A percentile compares a stretch with the other conserved stretches of the same genome.
phyloP scores from a whole-genome alignment of 2,113 vertebrate genomes.

The Gadus macrocephalus region DNA sequence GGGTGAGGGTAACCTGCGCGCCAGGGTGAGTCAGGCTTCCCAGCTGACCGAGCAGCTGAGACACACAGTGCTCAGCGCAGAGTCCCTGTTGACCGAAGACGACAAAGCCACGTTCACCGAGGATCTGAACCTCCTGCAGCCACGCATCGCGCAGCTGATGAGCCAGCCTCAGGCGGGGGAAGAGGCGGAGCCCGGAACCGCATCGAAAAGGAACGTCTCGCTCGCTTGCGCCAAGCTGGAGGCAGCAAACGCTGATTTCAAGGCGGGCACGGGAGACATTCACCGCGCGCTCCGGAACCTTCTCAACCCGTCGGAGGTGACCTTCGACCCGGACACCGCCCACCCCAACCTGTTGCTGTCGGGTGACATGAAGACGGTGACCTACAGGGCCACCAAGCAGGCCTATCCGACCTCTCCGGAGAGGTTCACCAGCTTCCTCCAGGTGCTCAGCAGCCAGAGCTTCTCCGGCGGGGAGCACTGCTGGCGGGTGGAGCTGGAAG shows the following conservation, averaged over 20 bases:
- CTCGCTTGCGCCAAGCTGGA: constrained; percentile 55
- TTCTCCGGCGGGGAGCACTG: constrained; percentile 67
- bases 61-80: constrained; percentile 37
- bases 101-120: constrained; percentile 35
- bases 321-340: constrained; percentile 67
- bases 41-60: constrained; percentile 53
- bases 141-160: constrained; percentile 36
- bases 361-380: constrained; percentile 65
- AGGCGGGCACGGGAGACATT: constrained; percentile 43
- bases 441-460: constrained; percentile 70
- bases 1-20: constrained; percentile 40
- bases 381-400: constrained; percentile 58
- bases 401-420: constrained; percentile 48
- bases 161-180: constrained; percentile 25
- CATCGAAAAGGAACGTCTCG: constrained; percentile 24
- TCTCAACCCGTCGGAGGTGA: constrained; percentile 73
- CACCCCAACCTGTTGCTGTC: constrained; percentile 71
- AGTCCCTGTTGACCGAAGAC: constrained; percentile 47
- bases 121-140: constrained; percentile 42
- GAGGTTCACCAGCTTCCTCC: constrained; percentile 70
- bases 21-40: constrained; percentile 33
- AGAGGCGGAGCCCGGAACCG: constrained; percentile 5
- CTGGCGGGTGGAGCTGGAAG: constrained; percentile 68
- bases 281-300: constrained; percentile 58
- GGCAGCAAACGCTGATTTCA: constrained; percentile 50